These are phyloP conservation scores for Stichodactyla helianthus DNA, from an alignment of 64 coral and sea anemone species.

Conservation along the genomic window DNA sequence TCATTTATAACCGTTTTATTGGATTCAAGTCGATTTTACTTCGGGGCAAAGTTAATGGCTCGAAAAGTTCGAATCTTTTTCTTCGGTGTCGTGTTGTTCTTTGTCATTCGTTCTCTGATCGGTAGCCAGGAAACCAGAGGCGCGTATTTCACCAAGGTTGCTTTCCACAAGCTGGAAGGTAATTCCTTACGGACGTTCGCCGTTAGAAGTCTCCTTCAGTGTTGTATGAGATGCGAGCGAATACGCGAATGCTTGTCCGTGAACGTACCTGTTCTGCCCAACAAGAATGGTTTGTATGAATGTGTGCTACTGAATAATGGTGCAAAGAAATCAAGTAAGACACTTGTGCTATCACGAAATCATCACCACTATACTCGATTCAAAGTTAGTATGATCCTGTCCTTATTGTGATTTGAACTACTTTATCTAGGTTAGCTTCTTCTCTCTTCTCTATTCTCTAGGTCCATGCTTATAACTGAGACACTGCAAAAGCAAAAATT, in stretches of 20 bases:
- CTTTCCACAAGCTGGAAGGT: background rate
- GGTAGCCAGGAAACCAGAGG: background rate
- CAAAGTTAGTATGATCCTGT: background rate
- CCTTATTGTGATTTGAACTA: too few species aligned
- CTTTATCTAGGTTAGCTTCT: too few species aligned
- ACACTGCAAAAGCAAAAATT: too few species aligned
- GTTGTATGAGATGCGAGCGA: background rate
- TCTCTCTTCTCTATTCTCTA: too few species aligned
- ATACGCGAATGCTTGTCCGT: background rate
- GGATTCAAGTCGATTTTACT: too few species aligned
- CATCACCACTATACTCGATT: background rate
- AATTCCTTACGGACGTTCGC: background rate
- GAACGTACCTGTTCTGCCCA: background rate
- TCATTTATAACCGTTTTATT: too few species aligned
- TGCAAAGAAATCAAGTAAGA: background rate
- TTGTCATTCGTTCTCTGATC: background rate
- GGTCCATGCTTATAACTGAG: too few species aligned
- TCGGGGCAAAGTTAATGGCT: background rate
- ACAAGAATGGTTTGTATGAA: background rate
- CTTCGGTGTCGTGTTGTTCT: background rate
- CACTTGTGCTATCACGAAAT: background rate
- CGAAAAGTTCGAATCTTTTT: background rate
- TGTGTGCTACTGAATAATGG: background rate
- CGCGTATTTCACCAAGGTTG: background rate
- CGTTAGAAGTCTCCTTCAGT: background rate